Conservation (phyloP, 2,888 invertebrate species). For the Quadriops clusia region DNA sequence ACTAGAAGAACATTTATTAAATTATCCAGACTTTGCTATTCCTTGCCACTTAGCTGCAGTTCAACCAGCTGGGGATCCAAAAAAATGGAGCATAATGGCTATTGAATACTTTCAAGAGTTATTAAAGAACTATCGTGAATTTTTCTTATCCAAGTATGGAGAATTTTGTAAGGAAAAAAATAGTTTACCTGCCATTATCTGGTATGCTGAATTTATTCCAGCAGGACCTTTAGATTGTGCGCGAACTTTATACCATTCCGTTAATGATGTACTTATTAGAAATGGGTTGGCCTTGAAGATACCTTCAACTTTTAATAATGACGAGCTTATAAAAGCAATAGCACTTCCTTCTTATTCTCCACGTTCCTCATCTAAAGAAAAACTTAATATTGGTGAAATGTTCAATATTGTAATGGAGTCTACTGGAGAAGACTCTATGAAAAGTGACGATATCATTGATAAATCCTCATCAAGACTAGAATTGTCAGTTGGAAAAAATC, state of each 20-base stretch:
- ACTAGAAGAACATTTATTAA: constrained; percentile 40
- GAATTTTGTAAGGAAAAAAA: constrained; percentile 18
- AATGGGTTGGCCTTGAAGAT: constrained; percentile 38
- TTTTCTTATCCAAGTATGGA: constrained; percentile 17
- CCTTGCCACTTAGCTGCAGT: constrained; percentile 60
- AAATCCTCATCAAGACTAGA: no score
- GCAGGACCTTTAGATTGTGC: constrained; percentile 57
- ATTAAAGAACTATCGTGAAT: constrained; percentile 14
- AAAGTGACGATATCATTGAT: no score
- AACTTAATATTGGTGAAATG: no score
- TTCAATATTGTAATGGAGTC: no score
- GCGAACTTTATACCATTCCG: constrained; percentile 48
- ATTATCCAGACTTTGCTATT: constrained; percentile 45
- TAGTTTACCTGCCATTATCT: constrained; percentile 47
- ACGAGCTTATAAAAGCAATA: no score
- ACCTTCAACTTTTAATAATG: neutral
- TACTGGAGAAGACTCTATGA: no score
- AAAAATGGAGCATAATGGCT: constrained; percentile 48
- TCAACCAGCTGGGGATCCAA: constrained; percentile 51
- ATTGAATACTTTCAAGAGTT: constrained; percentile 42
- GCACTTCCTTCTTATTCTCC: no score
- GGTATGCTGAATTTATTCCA: constrained; percentile 47
- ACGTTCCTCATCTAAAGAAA: no score
- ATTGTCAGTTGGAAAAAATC: no score
- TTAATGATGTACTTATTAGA: constrained; percentile 54